These are phyloP conservation scores for Hirudinaria manillensis DNA, from an alignment of 2,888 invertebrate genomes.

Conservation along the genomic window DNA sequence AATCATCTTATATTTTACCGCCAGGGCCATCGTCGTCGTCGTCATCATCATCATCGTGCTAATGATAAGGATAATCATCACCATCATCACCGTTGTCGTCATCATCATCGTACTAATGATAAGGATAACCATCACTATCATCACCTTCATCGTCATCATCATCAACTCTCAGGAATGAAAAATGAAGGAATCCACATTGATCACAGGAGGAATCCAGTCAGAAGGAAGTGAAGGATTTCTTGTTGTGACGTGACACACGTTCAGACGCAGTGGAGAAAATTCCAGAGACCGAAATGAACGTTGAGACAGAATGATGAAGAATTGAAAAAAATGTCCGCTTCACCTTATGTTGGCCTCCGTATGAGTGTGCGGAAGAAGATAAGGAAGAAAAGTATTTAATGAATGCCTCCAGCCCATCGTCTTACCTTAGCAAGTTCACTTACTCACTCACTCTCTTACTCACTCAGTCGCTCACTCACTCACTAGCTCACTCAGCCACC, in stretches of 20 bases:
- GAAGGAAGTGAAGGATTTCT: too few species aligned
- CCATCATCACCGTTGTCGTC: not conserved
- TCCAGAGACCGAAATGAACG: too few species aligned
- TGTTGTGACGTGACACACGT: too few species aligned
- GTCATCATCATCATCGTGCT: not conserved
- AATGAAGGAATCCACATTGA: too few species aligned
- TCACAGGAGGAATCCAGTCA: too few species aligned
- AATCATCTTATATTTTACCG: not conserved
- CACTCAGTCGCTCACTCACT: not conserved
- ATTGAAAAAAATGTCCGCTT: too few species aligned
- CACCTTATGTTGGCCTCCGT: too few species aligned
- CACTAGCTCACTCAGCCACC: not conserved
- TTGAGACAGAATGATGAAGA: too few species aligned
- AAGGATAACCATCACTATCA: not conserved
- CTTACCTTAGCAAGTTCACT: not conserved
- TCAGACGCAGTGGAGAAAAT: too few species aligned
- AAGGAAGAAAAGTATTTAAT: not conserved
- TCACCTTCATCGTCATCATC: too few species aligned
- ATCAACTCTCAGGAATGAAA: too few species aligned
- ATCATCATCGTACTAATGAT: not conserved
- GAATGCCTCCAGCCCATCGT: conserved; percentile 12
- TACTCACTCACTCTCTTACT: not conserved
- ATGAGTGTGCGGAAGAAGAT: too few species aligned
- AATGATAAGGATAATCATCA: not conserved
- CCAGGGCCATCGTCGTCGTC: not conserved